Base-by-base conservation (phyloP, 2,888 invertebrate species). In the Villa cingulata region DNA sequence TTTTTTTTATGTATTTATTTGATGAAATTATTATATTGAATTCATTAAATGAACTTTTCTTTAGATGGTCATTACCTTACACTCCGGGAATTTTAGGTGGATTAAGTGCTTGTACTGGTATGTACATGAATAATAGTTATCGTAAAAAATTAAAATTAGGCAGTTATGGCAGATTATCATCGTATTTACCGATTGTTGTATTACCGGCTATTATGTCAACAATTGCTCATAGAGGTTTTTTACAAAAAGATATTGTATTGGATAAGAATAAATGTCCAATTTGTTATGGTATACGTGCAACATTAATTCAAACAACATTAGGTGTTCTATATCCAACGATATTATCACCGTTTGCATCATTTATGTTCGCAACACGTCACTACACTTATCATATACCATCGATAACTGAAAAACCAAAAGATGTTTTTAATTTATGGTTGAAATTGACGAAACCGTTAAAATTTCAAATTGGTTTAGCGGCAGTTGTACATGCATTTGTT, bases 351-450 rank as follows among this genome's bases (percentile, higher is more conserved):
- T 48, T 76, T 2, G 66, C 78, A 38, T 70, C 75, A 45, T 72
- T 81, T 55, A 72, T 78, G 72, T 70, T 80, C 53, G 80, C 81
- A 27, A 72, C 74, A 43, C 71, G 76, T 49, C 77, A 77, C 60
- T 70, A 64, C 42, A 83, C 83, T 5, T 77, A 70, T 55, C 71
- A 79, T 53, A 54, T 83, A 19, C 85, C 85, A 4, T 71, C 75
- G n/a, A 59, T 81, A n/a, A 66, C 61, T 1, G 70, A 75, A 45
- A 74, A 77, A 14, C 75, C 76, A 0, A 67, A 64, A 56, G 75
- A 73, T 46, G 65, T 77, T 1, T 70, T 78, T 0, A 60, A 71
- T 39, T 65, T 81, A 18, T 60, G 77, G 56, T 59, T 58, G 7
- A 75, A 73, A 58, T 58, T 78, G 2, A 73, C 76, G 0, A 74